phyloP scores from a whole-genome alignment of 2,888 invertebrate genomes.

The Nemapogon koenigi region DNA sequence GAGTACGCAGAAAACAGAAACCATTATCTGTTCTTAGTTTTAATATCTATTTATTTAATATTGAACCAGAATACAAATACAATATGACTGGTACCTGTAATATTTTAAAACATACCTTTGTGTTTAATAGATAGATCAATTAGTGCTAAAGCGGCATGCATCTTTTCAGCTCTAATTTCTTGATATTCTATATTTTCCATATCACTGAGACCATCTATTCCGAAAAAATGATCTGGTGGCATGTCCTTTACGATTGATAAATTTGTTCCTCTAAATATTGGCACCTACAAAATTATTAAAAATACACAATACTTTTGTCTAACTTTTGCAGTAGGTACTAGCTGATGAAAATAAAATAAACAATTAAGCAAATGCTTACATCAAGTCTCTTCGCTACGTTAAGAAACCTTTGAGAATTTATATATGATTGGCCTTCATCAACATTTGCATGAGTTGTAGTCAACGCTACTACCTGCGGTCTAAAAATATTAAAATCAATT shows the following conservation, averaged over 20 bases:
- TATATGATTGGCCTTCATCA: constrained; percentile 60
- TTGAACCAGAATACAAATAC: too few species aligned
- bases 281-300: constrained; percentile 50
- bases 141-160: constrained; percentile 64
- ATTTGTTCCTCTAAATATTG: constrained; percentile 66
- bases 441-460: constrained; percentile 75
- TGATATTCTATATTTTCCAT: constrained; percentile 56
- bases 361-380: constrained; percentile 35
- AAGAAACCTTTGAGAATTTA: constrained; percentile 68
- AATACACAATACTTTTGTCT: neutral
- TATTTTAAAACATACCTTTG: constrained; percentile 20
- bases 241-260: constrained; percentile 32
- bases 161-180: constrained; percentile 31
- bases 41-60: too few species aligned
- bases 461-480: constrained; percentile 63
- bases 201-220: constrained; percentile 55
- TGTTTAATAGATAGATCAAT: constrained; percentile 30
- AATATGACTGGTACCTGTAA: too few species aligned
- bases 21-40: too few species aligned
- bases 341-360: neutral
- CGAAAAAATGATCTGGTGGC: constrained; percentile 41
- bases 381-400: constrained; percentile 46
- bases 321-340: neutral
- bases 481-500: constrained; percentile 8
- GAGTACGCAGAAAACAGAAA: too few species aligned